These are phyloP conservation scores for Crenuchus spilurus DNA, from an alignment of 2,797 vertebrate genomes.

Conservation along the genomic window DNA sequence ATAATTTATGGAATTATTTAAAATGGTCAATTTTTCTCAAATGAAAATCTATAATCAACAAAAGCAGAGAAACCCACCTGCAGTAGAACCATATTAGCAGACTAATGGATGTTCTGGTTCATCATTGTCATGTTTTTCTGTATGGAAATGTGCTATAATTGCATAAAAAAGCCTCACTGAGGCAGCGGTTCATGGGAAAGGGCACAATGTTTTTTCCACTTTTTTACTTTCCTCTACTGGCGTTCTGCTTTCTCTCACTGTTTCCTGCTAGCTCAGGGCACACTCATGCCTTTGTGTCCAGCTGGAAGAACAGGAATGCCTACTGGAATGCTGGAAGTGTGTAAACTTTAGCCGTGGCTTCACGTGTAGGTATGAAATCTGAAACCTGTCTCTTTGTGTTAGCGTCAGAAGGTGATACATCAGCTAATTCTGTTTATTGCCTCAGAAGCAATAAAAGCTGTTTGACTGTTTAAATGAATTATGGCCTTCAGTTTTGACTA, in stretches of 20 bases:
- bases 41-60: too few species aligned
- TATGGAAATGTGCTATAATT: slow-evolving; percentile 15
- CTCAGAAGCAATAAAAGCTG: too few species aligned
- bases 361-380: slow-evolving; percentile 48
- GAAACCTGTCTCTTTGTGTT: slow-evolving; percentile 44
- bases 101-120: neutral
- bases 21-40: too few species aligned
- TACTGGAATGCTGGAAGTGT: slow-evolving; percentile 49
- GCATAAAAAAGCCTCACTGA: neutral
- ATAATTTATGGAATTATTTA: too few species aligned
- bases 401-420: slow-evolving; percentile 6
- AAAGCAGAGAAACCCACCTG: too few species aligned
- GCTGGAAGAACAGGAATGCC: slow-evolving; percentile 52
- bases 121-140: neutral
- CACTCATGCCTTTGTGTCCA: slow-evolving; percentile 50
- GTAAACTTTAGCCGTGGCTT: slow-evolving; percentile 46
- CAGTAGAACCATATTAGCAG: too few species aligned
- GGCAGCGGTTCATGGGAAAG: slow-evolving; percentile 32
- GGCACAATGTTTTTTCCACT: neutral
- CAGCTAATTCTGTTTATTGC: neutral
- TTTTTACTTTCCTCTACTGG: neutral
- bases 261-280: slow-evolving; percentile 46
- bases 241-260: slow-evolving; percentile 34
- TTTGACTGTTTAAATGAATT: too few species aligned
- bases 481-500: too few species aligned